Percentiles rank a stretch among this genome's conserved stretches.
These are phyloP conservation scores for Antitype chi DNA, from an alignment of 2,888 invertebrate genomes.

Conservation along the genomic window DNA sequence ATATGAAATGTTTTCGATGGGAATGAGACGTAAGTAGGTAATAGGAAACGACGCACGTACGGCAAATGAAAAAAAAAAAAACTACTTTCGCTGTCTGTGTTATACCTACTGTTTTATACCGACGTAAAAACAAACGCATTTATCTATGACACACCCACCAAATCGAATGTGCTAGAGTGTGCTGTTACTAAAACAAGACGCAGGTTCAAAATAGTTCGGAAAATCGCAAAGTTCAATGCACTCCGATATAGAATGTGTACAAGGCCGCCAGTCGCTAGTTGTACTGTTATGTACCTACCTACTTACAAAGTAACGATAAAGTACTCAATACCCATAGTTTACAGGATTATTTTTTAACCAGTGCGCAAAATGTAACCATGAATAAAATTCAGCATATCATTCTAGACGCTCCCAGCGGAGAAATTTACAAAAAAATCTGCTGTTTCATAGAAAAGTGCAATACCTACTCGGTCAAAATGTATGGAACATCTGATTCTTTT, in stretches of 20 bases:
- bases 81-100: background rate
- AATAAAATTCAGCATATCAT: too few species aligned
- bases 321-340: too few species aligned
- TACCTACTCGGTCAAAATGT: too few species aligned
- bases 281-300: background rate
- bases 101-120: background rate
- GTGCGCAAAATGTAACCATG: too few species aligned
- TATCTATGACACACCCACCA: conserved; percentile 54
- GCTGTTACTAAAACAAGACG: conserved; percentile 29
- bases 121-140: conserved; percentile 18
- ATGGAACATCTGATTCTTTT: too few species aligned
- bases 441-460: too few species aligned
- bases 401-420: too few species aligned
- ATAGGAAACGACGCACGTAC: too few species aligned
- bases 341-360: too few species aligned
- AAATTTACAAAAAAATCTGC: too few species aligned
- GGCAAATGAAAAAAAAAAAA: background rate
- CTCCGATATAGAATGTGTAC: conserved; percentile 43
- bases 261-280: conserved; percentile 46
- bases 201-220: conserved; percentile 49
- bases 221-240: conserved; percentile 56
- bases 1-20: too few species aligned
- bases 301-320: background rate
- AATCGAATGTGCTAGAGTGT: conserved; percentile 7
- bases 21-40: too few species aligned